phyloP scores from a whole-genome alignment of 2,113 vertebrate genomes.

The Poeciliopsis turrubarensis region DNA sequence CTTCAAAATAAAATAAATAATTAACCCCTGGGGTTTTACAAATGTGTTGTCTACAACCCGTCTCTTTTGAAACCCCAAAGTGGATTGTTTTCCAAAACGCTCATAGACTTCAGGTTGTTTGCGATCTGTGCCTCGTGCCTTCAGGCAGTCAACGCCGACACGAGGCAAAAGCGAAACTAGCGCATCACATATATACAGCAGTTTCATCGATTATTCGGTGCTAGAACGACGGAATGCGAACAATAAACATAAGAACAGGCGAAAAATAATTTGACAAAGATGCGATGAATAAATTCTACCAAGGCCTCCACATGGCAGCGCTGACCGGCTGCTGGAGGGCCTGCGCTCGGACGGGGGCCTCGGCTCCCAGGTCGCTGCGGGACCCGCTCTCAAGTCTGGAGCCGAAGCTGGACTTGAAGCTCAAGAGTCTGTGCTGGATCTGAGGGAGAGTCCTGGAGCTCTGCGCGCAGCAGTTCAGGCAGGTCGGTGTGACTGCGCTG shows the following conservation, averaged over 20 bases:
- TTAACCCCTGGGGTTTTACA: conserved; percentile 85
- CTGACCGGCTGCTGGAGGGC: conserved; percentile 27
- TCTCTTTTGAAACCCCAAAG: conserved; percentile 81
- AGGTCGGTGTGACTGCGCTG: conserved; percentile 48
- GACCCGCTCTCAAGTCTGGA: conserved; percentile 46
- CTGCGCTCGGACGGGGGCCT: conserved; percentile 19
- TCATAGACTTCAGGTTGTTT: conserved; percentile 60
- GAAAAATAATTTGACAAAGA: conserved; percentile 52
- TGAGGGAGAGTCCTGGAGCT: conserved; percentile 65
- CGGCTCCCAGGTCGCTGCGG: conserved; percentile 39
- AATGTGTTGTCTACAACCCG: conserved; percentile 81
- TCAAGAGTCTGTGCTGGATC: conserved; percentile 70
- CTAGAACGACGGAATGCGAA: conserved; percentile 3
- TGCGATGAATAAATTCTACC: conserved; percentile 73
- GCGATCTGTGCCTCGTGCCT: conserved; percentile 70
- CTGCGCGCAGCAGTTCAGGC: conserved; percentile 71
- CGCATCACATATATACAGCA: conserved; percentile 18
- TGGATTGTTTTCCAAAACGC: conserved; percentile 80
- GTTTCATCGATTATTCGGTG: conserved; percentile 10
- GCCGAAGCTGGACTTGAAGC: conserved; percentile 67
- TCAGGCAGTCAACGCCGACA: conserved; percentile 47
- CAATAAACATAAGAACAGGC: conserved; percentile 21
- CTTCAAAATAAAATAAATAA: conserved; percentile 63
- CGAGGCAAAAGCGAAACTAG: conserved; percentile 48
- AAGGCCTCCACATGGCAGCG: conserved; percentile 80